Evolutionary conservation across 2,888 invertebrate genomes (phyloP).

Genomic region (Seira sanloemensis): DNA sequence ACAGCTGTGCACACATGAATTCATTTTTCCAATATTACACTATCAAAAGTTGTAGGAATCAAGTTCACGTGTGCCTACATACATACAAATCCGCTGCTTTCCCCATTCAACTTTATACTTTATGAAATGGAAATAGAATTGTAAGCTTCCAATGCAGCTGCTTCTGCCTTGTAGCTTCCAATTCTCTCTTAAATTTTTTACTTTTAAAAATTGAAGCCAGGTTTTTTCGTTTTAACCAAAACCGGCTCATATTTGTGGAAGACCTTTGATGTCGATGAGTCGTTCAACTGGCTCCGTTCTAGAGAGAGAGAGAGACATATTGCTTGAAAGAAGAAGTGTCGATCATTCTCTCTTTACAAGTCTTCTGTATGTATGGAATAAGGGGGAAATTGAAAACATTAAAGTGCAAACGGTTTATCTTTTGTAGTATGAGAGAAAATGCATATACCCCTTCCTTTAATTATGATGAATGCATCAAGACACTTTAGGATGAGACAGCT

Average conservation of each 20-base stretch:
- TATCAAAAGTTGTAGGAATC: neutral
- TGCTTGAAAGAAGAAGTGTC: neutral
- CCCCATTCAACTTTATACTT: no score
- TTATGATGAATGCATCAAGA: neutral
- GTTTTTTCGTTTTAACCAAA: no score
- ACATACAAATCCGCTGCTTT: neutral
- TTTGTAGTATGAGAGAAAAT: neutral
- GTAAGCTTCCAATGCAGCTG: neutral
- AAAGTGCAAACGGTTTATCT: neutral
- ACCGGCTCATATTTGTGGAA: neutral
- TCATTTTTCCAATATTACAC: neutral
- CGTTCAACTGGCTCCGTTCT: no score
- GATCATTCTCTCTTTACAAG: neutral
- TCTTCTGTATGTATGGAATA: neutral
- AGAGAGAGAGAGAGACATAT: no score
- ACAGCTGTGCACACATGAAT: neutral
- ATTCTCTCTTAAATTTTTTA: neutral
- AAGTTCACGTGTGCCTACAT: neutral
- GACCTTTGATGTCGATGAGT: no score
- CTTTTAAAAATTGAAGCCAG: neutral
- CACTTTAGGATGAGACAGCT: neutral
- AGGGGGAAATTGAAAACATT: neutral
- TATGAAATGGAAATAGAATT: neutral
- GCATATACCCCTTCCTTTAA: neutral
- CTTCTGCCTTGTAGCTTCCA: neutral